phyloP scores from a whole-genome alignment of 2,797 vertebrate genomes.

The Craterocephalus amniculus region DNA sequence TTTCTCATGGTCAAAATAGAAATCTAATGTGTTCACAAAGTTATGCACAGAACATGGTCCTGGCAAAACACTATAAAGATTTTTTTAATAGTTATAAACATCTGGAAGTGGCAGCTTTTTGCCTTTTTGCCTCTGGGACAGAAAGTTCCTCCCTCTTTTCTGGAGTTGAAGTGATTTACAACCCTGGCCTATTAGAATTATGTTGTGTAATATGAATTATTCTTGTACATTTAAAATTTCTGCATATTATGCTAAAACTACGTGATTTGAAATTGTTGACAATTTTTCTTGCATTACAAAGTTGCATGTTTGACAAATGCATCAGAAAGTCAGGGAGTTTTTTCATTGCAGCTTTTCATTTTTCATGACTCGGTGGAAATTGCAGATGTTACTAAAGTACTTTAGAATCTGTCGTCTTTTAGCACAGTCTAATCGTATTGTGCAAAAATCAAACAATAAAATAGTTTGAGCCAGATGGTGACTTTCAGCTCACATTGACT shows the following conservation, averaged over 20 bases:
- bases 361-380: neutral
- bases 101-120: neutral
- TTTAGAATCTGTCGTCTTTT: neutral
- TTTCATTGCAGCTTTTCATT: neutral
- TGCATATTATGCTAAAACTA: neutral
- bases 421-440: neutral
- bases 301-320: neutral
- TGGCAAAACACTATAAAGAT: neutral
- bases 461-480: neutral
- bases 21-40: neutral
- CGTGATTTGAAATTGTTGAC: neutral
- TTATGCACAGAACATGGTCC: neutral
- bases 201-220: neutral
- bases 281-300: neutral
- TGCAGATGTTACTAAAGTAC: neutral
- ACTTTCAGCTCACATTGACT: slow-evolving; percentile 13
- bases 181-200: neutral
- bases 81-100: neutral
- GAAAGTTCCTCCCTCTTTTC: neutral
- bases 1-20: neutral
- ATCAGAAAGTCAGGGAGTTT: neutral
- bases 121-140: no score
- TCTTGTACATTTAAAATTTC: neutral
- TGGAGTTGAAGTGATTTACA: neutral
- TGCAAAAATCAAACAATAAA: neutral